Evolutionary conservation across 2,888 invertebrate species (phyloP), one percentile per base, ranked within the genome.

Genomic region (Argyresthia albistria): DNA sequence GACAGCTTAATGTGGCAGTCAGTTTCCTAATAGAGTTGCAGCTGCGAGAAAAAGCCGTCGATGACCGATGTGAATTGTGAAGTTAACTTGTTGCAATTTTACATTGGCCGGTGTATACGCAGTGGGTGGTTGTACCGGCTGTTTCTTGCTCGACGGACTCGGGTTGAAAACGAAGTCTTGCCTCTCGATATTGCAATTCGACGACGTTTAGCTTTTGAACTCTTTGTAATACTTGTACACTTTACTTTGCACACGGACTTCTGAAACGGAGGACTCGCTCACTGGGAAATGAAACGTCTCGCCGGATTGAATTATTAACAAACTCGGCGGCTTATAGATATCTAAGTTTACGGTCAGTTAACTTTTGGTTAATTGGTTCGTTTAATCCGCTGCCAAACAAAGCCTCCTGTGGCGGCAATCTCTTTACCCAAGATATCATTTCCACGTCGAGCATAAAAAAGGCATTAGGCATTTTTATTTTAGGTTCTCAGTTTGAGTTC

Each of bases 311-410:
- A 12, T 45, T 45, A 45, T 15, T 15, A 45, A 45, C 14, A 14
- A 48, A 8, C 12, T 10, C 8, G 37, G 11, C 16, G 35, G 35
- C 35, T 47, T 35, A 10, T 15, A 46, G 11, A 46, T 37, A 36
- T 15, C 48, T 8, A 14, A 48, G 48, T 48, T 37, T 48, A 48
- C 48, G 48, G 37, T 48, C 48, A 37, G 48, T 48, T 48, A 37
- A 48, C 36, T 37, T 48, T 48, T 37, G 37, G 14, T 12, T 48
- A 48, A 48, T 37, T 36, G 36, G 8, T 14, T 10, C 37, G 48
- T 48, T 48, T 48, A 48, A 48, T 48, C 37, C 15, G 37, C 48
- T 36, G 48, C 25, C 15, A 37, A 48, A 48, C 37, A 37, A 8
- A 48, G 11, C 48, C 37, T 14, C 37, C 48, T 36, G 36, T 36